Percentiles rank a stretch among this genome's conserved stretches.
Conservation (phyloP, 2,797 vertebrate genomes). For the Sebastes vulpes region DNA sequence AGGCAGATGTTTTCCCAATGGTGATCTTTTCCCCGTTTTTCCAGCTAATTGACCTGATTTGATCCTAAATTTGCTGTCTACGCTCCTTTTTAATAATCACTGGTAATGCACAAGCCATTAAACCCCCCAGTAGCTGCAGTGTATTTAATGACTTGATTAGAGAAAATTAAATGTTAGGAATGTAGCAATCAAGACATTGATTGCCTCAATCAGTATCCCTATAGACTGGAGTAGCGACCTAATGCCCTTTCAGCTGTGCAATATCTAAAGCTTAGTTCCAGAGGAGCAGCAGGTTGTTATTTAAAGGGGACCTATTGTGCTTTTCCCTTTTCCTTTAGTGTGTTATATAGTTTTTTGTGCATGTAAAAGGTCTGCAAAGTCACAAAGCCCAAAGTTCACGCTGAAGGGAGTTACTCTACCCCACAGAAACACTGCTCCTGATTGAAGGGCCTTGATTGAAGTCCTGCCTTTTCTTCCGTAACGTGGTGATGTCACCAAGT, state of each 20-base stretch:
- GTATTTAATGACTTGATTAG: conserved; percentile 24
- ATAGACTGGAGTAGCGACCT: neutral
- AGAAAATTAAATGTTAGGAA: conserved; percentile 12
- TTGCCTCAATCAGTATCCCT: conserved; percentile 1
- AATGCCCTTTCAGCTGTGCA: neutral
- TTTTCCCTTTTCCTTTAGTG: no score
- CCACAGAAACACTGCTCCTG: no score
- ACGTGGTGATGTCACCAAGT: no score
- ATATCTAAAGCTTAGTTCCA: neutral
- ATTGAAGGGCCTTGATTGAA: no score
- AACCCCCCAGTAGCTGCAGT: conserved; percentile 2
- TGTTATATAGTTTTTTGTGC: no score
- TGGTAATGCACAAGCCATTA: conserved; percentile 15
- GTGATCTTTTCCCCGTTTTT: conserved; percentile 4
- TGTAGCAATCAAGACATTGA: conserved; percentile 22
- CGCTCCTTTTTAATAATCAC: neutral
- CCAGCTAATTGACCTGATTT: conserved; percentile 35
- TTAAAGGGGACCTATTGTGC: neutral
- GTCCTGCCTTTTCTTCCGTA: no score
- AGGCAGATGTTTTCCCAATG: conserved; percentile 59
- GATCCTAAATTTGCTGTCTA: neutral
- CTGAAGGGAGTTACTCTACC: no score
- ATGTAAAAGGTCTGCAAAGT: no score
- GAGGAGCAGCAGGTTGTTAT: neutral
- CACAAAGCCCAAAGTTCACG: no score